Percentiles rank a stretch among this genome's conserved stretches.
phyloP scores from a whole-genome alignment of 2,797 vertebrate species.

The Brotula barbata region DNA sequence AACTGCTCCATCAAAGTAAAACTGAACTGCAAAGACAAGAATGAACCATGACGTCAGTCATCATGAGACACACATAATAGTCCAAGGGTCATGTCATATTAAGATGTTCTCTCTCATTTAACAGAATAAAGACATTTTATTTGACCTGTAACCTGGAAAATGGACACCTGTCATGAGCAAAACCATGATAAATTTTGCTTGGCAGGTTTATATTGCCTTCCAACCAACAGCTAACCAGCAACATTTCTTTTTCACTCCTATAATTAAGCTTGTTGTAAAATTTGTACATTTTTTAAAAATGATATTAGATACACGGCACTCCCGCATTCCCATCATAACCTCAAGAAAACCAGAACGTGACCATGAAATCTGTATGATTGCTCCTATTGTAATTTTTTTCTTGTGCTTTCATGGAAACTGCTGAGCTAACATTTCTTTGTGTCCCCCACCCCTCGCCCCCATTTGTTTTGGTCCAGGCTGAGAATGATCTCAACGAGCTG shows the following conservation, averaged over 20 bases:
- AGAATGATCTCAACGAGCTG: conserved; percentile 99
- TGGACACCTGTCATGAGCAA: conserved; percentile 1
- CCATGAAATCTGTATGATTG: conserved; percentile 18
- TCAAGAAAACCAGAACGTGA: neutral
- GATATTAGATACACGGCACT: too few relatives aligned
- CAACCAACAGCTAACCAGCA: neutral
- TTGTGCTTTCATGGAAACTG: conserved; percentile 58
- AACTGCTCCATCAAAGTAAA: neutral
- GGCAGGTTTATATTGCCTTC: conserved; percentile 4
- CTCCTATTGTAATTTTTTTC: conserved; percentile 5
- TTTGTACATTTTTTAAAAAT: too few relatives aligned
- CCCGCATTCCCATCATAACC: neutral
- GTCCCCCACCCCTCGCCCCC: conserved; percentile 49
- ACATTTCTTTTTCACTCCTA: conserved; percentile 1
- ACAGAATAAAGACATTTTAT: conserved; percentile 23
- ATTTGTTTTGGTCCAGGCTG: conserved; percentile 87
- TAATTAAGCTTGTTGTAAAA: neutral
- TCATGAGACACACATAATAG: neutral
- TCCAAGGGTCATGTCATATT: neutral
- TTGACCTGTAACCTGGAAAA: conserved; percentile 11
- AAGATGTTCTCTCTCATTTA: too few relatives aligned
- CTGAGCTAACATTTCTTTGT: conserved; percentile 80
- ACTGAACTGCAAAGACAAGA: neutral
- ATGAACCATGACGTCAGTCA: neutral
- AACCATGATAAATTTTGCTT: conserved; percentile 3